These are phyloP conservation scores for Heliopora coerulea DNA, from an alignment of 92 coral and sea anemone species.

Conservation along the genomic window DNA sequence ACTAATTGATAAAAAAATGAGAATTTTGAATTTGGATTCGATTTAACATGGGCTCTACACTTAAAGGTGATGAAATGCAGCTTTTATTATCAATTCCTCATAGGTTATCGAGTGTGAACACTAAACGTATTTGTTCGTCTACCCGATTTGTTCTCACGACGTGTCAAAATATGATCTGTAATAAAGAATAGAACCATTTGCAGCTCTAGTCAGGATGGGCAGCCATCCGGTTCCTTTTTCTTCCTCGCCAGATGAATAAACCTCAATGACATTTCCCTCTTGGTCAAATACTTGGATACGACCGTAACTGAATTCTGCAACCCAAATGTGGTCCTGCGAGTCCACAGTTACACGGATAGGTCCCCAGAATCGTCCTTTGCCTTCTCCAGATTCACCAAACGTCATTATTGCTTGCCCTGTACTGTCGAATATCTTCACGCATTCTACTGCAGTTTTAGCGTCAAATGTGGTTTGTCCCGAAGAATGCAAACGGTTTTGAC, in stretches of 20 bases:
- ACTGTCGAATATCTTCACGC: conserved; percentile 27
- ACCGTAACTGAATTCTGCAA: conserved; percentile 22
- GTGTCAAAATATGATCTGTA: neutral
- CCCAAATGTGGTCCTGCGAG: conserved; percentile 27
- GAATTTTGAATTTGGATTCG: too few species aligned
- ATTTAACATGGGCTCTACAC: too few species aligned
- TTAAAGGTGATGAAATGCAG: too few species aligned
- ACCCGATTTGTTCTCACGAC: too few species aligned
- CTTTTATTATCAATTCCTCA: too few species aligned
- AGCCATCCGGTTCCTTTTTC: conserved; percentile 28
- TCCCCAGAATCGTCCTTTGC: conserved; percentile 23
- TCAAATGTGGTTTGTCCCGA: neutral
- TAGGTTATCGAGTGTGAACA: too few species aligned
- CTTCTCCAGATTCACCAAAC: conserved; percentile 34
- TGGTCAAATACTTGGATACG: conserved; percentile 17
- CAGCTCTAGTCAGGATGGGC: neutral
- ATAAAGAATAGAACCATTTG: conserved; percentile 29
- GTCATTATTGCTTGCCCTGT: neutral
- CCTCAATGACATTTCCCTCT: conserved; percentile 11
- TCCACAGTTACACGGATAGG: conserved; percentile 5
- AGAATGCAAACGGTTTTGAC: conserved; percentile 10
- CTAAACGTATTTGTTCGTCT: too few species aligned
- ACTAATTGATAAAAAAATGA: too few species aligned
- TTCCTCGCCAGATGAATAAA: conserved; percentile 15
- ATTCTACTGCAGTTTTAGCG: conserved; percentile 11